A percentile compares a stretch with the other conserved stretches of the same genome.
These are phyloP conservation scores for Mechanitis messenoides DNA, from an alignment of 2,888 invertebrate species.

Conservation along the genomic window DNA sequence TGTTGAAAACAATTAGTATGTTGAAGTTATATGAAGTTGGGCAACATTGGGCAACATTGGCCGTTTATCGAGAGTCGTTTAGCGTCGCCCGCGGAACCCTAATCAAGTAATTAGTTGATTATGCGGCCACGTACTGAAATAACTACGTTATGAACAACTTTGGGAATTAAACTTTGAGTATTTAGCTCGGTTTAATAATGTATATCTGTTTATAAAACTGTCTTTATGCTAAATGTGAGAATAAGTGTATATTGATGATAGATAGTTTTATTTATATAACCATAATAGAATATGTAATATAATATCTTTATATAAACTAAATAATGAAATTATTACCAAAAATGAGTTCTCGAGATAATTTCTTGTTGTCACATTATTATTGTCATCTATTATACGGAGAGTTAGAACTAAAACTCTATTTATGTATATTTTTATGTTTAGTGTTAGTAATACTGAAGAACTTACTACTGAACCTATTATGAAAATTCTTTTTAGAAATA, in stretches of 20 bases:
- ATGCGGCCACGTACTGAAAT: conserved; percentile 15
- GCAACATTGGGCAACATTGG: conserved; percentile 14
- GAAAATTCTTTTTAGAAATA: too few relatives aligned
- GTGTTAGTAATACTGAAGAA: too few relatives aligned
- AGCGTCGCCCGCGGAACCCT: conserved; percentile 26
- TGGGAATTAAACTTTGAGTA: conserved; percentile 23
- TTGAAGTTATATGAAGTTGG: conserved; percentile 18
- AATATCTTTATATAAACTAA: too few relatives aligned
- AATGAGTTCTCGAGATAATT: too few relatives aligned
- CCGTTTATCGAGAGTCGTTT: conserved; percentile 16
- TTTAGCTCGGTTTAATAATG: conserved; percentile 15
- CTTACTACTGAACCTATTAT: too few relatives aligned
- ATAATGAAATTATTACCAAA: too few relatives aligned
- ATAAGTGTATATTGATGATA: conserved; percentile 12
- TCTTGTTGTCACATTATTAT: too few relatives aligned
- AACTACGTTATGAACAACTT: conserved; percentile 16
- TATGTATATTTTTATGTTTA: too few relatives aligned
- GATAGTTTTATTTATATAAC: not conserved
- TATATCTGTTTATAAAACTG: conserved; percentile 18
- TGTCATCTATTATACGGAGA: too few relatives aligned
- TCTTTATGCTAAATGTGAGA: conserved; percentile 17
- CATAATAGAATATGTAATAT: too few relatives aligned
- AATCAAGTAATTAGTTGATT: conserved; percentile 31
- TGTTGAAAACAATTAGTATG: conserved; percentile 17
- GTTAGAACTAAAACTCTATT: too few relatives aligned